Evolutionary conservation across 2,113 vertebrate species (phyloP), one percentile per base, ranked within the genome.

Genomic region (Stercorarius parasiticus): DNA sequence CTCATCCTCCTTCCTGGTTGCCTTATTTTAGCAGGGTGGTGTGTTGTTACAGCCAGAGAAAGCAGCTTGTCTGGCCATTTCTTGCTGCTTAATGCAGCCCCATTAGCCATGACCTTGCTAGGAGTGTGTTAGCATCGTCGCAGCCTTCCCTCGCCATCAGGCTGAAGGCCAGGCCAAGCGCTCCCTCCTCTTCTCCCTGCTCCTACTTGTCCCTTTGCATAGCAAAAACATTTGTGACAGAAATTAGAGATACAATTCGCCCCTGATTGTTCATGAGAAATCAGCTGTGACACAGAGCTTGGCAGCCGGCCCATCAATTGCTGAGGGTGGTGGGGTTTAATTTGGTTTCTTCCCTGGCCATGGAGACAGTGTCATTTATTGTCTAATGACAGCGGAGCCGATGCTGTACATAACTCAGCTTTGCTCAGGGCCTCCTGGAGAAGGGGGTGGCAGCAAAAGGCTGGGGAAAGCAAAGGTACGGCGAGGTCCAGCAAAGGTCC

Each of bases 71-170:
- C 26, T 15, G 80, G 29, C 32, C 47, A 18, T 19, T 66, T 67
- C 74, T 66, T 38, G 34, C 13, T 72, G 40, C 45, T 74, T 34
- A 42, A 55, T 13, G 6, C 29, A 49, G 36, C 26, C 47, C 47
- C 67, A 36, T 30, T 11, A 65, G n/a, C 18, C 61, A 53, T 58
- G 45, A 53, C 38, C 49, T 66, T 10, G 36, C 67, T 13, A 19
- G 50, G 29, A 62, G 27, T 1, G 0, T 0, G 1, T 69, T 20
- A 56, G 78, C 40, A 18, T 32, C 0, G 0, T 25, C 8, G 4
- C 42, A 64, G 34, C 52, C 38, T n/a, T 38, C 81, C 62, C 67
- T 53, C 2, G 1, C 53, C 18, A 8, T 3, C 3, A 1, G 65
- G 43, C 67, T 52, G 55, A 80, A 49, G 71, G 80, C 65, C 66